Evolutionary conservation across 2,888 invertebrate genomes (phyloP).

Genomic region (Conomelus anceps): DNA sequence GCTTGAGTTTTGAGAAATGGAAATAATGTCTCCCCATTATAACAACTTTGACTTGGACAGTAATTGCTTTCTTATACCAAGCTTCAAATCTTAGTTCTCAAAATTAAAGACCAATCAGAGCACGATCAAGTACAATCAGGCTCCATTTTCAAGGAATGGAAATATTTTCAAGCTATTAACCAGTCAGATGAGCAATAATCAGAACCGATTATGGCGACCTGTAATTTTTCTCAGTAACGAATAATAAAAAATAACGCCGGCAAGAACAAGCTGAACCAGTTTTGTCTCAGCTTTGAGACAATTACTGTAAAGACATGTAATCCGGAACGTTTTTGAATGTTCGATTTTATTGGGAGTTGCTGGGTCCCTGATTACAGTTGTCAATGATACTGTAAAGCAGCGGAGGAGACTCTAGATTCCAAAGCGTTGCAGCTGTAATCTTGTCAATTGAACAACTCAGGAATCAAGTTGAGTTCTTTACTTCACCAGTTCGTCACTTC

Average conservation of each 20-base stretch:
- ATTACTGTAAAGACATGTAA: not conserved
- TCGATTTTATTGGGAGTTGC: not conserved
- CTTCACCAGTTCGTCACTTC: too few relatives aligned
- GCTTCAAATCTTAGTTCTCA: too few relatives aligned
- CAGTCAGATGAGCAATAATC: not conserved
- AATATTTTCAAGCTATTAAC: not conserved
- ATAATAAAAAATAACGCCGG: not conserved
- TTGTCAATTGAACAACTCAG: not conserved
- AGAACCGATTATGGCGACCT: not conserved
- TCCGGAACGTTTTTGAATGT: not conserved
- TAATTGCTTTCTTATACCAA: too few relatives aligned
- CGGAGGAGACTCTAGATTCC: not conserved
- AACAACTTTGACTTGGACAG: too few relatives aligned
- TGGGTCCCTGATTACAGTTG: not conserved
- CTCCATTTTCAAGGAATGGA: not conserved
- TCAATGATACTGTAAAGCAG: not conserved
- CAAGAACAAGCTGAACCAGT: not conserved
- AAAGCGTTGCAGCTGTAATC: not conserved
- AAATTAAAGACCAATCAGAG: not conserved
- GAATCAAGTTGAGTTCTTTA: too few relatives aligned
- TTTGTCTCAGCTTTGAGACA: not conserved
- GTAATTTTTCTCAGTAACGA: not conserved
- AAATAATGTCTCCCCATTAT: too few relatives aligned
- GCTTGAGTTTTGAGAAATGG: too few relatives aligned
- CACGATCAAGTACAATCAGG: not conserved